Percentiles rank a stretch among this genome's conserved stretches.
Evolutionary conservation across 2,113 vertebrate genomes (phyloP).

Genomic region (Syngnathoides biaculeatus): DNA sequence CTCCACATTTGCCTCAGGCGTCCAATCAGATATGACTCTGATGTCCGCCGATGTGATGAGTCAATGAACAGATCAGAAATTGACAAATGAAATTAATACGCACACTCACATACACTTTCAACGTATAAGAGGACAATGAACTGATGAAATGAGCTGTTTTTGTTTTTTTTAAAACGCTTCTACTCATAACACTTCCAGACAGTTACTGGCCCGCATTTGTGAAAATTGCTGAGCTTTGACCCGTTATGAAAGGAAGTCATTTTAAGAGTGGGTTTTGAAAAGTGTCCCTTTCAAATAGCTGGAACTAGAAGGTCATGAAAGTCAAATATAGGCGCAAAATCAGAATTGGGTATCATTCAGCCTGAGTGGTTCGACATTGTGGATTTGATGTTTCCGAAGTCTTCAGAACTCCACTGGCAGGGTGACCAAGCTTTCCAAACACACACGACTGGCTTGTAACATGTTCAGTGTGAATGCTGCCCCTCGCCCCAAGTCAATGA

Average conservation of each 20-base stretch:
- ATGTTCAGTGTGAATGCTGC: not conserved
- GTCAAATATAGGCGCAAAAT: too few relatives aligned
- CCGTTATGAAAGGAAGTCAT: too few relatives aligned
- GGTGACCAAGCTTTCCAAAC: too few relatives aligned
- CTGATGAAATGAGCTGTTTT: not conserved
- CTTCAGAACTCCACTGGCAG: too few relatives aligned
- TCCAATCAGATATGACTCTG: not conserved
- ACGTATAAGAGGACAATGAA: not conserved
- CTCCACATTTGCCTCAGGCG: not conserved
- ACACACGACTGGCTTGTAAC: not conserved
- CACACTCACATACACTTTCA: not conserved
- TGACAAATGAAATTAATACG: not conserved
- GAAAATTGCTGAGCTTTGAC: not conserved
- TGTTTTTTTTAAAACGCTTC: not conserved
- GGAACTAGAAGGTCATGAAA: too few relatives aligned
- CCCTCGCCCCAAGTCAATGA: not conserved
- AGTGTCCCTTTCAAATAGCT: too few relatives aligned
- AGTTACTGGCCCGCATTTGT: not conserved
- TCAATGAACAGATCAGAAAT: not conserved
- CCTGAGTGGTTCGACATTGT: too few relatives aligned
- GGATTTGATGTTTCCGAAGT: too few relatives aligned
- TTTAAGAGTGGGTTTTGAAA: too few relatives aligned
- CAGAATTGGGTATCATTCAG: too few relatives aligned
- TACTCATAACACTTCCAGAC: too few relatives aligned
- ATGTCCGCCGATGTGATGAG: not conserved